A percentile compares a stretch with the other conserved stretches of the same genome.
phyloP scores from a whole-genome alignment of 2,888 invertebrate species.

The Chrysina gloriosa region DNA sequence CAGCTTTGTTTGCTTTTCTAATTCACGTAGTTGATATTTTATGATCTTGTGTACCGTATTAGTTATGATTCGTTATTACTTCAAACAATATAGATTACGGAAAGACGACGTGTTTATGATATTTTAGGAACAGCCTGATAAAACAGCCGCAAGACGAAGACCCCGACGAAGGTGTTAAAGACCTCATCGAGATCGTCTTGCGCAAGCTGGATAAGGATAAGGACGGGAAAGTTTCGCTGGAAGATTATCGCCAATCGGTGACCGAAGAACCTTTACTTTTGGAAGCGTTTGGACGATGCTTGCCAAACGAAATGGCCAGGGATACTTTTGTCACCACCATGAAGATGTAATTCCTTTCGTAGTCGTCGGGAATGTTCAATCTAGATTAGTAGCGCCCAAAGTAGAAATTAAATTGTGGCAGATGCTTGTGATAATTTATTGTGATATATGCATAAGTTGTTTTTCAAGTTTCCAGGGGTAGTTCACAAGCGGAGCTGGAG shows the following conservation, averaged over 20 bases:
- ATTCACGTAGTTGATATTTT: too few relatives aligned
- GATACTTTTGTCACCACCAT: conserved; percentile 63
- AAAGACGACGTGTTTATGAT: not conserved
- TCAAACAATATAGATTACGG: too few relatives aligned
- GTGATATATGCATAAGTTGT: too few relatives aligned
- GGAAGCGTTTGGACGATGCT: conserved; percentile 80
- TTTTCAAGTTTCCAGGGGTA: too few relatives aligned
- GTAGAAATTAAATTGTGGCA: too few relatives aligned
- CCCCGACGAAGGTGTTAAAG: conserved; percentile 78
- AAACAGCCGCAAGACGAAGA: conserved; percentile 81
- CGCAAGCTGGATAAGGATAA: conserved; percentile 80
- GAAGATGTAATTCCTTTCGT: conserved; percentile 48
- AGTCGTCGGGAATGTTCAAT: not conserved
- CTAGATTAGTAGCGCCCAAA: too few relatives aligned
- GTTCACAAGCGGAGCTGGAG: too few relatives aligned
- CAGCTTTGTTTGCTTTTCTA: too few relatives aligned
- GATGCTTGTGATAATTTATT: too few relatives aligned
- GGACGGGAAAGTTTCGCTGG: conserved; percentile 78
- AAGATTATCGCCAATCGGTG: conserved; percentile 76
- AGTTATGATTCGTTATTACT: too few relatives aligned
- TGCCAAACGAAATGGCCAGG: conserved; percentile 73
- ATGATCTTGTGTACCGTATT: too few relatives aligned
- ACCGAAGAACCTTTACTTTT: conserved; percentile 75
- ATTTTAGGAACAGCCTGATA: conserved; percentile 69
- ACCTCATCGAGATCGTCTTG: conserved; percentile 78